These are phyloP conservation scores for Etheostoma cragini DNA, from an alignment of 2,113 vertebrate genomes.

Conservation along the genomic window DNA sequence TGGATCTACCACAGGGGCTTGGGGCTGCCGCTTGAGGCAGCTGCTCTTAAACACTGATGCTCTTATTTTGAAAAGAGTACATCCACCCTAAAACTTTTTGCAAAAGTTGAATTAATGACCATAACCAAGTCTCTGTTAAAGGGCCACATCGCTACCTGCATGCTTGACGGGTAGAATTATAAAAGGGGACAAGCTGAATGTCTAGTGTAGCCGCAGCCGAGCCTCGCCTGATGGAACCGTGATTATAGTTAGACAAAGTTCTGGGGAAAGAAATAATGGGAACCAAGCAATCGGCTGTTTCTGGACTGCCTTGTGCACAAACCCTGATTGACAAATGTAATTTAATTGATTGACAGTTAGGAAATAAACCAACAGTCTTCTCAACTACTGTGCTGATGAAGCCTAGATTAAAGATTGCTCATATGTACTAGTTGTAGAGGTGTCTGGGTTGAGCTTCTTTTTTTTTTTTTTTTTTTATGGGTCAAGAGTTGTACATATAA, in stretches of 20 bases:
- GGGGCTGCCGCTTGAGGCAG: not conserved
- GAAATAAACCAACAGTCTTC: not conserved
- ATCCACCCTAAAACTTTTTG: not conserved
- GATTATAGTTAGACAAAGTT: too few relatives aligned
- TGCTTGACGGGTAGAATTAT: too few relatives aligned
- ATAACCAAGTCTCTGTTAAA: not conserved
- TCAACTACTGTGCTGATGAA: not conserved
- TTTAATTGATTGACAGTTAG: slow-evolving; percentile 8
- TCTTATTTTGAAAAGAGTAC: slow-evolving; percentile 15
- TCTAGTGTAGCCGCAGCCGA: too few relatives aligned
- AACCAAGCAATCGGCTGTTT: not conserved
- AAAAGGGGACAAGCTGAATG: too few relatives aligned
- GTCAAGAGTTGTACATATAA: not conserved
- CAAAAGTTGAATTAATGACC: not conserved
- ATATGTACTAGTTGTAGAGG: not conserved
- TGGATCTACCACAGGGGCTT: not conserved
- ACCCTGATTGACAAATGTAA: not conserved
- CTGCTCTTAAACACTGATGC: not conserved
- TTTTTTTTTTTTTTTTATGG: too few relatives aligned
- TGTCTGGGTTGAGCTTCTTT: not conserved
- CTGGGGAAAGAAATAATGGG: too few relatives aligned
- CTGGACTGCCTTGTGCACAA: not conserved
- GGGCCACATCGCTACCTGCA: too few relatives aligned
- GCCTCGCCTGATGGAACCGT: too few relatives aligned
- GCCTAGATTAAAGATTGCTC: not conserved